Conservation (phyloP, 2,797 vertebrate genomes). For the Malacoctenus gilli region DNA sequence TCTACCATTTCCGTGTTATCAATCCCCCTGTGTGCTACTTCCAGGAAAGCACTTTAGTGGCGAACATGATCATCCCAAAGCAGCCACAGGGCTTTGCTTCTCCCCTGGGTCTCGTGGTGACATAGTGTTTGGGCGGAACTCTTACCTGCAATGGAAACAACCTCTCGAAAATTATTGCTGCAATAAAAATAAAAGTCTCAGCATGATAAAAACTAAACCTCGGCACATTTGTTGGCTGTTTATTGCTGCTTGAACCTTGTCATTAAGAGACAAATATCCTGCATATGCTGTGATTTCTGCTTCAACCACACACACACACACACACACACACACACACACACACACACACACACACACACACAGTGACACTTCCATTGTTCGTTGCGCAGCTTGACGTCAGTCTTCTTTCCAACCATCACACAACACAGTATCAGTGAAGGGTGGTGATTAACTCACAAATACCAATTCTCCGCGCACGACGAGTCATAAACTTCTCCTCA, state of each 20-base stretch:
- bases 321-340: too few species aligned
- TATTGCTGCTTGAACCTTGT: background rate
- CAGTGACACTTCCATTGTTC: conserved; percentile 4
- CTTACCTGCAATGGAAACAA: conserved; percentile 32
- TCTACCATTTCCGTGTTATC: conserved; percentile 10
- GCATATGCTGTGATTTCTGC: too few species aligned
- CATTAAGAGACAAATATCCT: conserved; percentile 3
- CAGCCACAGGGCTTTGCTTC: conserved; percentile 18
- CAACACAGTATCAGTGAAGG: background rate
- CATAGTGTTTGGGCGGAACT: conserved; percentile 41
- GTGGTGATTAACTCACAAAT: conserved; percentile 9
- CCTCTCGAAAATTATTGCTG: conserved; percentile 20
- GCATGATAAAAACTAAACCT: conserved; percentile 30
- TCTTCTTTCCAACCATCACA: background rate
- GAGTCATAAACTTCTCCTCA: conserved; percentile 17
- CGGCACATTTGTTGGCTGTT: background rate
- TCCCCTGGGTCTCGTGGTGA: conserved; percentile 30
- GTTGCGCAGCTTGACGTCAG: conserved; percentile 5
- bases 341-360: too few species aligned
- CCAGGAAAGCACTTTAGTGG: conserved; percentile 17
- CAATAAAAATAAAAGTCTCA: conserved; percentile 30
- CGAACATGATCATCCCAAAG: conserved; percentile 19
- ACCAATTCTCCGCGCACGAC: background rate
- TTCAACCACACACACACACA: too few species aligned
- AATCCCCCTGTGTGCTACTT: conserved; percentile 15